Evolutionary conservation across 2,113 vertebrate genomes (phyloP), one percentile per base, ranked within the genome.

Genomic region (Colaptes auratus): DNA sequence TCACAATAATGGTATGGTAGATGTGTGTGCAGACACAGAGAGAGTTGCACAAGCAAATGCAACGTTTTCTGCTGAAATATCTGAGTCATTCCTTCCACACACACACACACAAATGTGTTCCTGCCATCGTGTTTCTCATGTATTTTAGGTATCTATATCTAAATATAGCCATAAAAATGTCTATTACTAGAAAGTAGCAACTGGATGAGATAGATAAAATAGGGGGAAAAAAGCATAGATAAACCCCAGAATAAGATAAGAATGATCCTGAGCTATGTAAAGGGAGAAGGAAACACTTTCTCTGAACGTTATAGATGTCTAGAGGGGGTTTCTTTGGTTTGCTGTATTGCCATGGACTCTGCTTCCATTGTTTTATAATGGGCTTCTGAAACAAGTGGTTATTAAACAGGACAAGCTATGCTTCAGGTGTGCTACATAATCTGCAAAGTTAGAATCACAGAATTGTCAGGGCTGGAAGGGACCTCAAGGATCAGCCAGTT

Each of bases 1-100:
- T 83, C 91, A 95, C 94, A 94, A 93, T 93, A 48, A 86, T 52
- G 50, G 25, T 67, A n/a, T 53, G 53, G 65, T 74, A 75, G 64
- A 30, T 39, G 36, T 39, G 35, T 72, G 23, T 70, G 36, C 73
- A 56, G 81, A 60, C 36, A 64, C n/a, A 64, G 16, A 24, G 19
- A 4, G 6, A 79, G 31, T 35, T 94, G 42, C 21, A 82, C 55
- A 52, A 39, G 35, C 35, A 94, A 86, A 75, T 86, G 36, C 33
- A 74, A 12, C 44, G 24, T 48, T 90, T 91, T 69, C 50, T 58
- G 50, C 58, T 83, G 30, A 71, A 76, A 50, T 44, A 15, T 44
- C 1, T 6, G 31, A 63, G 12, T 67, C 5, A 58, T 88, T 52
- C 78, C 13, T 82, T 63, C 82, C 15, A 50, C 24, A 39, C 39